A percentile compares a stretch with the other conserved stretches of the same genome.
These are phyloP conservation scores for Eurystomus gularis DNA, from an alignment of 2,113 vertebrate genomes.

Conservation along the genomic window DNA sequence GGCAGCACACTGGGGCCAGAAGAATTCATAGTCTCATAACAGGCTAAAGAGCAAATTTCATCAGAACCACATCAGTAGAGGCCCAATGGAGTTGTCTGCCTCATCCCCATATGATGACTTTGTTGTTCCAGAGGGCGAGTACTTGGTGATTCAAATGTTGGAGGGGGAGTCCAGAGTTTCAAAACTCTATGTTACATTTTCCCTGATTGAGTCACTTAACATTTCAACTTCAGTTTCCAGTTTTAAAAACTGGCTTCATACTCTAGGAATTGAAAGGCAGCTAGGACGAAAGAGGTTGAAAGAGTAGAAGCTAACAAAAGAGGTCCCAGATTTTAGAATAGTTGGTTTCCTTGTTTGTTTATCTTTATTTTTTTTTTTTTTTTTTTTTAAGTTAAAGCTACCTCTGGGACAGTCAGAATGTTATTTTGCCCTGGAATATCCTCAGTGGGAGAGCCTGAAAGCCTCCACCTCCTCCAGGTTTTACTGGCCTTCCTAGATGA, in stretches of 20 bases:
- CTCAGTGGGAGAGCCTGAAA: background rate
- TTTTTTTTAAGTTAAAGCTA: background rate
- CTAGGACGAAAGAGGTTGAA: background rate
- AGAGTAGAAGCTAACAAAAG: background rate
- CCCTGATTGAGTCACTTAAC: background rate
- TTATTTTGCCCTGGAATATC: background rate
- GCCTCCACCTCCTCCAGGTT: background rate
- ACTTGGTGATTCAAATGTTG: background rate
- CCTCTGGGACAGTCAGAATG: background rate
- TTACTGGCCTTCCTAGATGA: background rate
- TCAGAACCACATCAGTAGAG: background rate
- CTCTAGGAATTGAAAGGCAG: background rate
- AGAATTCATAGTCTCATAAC: background rate
- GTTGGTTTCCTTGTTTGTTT: background rate
- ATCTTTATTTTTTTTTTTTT: too few species aligned
- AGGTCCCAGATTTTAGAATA: background rate
- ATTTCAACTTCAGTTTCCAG: background rate
- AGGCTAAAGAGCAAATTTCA: background rate
- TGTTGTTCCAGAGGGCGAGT: background rate
- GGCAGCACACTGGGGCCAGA: background rate
- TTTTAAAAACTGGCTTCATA: background rate
- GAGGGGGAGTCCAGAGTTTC: background rate
- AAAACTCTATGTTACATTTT: background rate
- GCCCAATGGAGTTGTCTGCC: background rate
- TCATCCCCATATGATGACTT: background rate